These are phyloP conservation scores for Tinea trinotella DNA, from an alignment of 2,888 invertebrate species.

Conservation along the genomic window DNA sequence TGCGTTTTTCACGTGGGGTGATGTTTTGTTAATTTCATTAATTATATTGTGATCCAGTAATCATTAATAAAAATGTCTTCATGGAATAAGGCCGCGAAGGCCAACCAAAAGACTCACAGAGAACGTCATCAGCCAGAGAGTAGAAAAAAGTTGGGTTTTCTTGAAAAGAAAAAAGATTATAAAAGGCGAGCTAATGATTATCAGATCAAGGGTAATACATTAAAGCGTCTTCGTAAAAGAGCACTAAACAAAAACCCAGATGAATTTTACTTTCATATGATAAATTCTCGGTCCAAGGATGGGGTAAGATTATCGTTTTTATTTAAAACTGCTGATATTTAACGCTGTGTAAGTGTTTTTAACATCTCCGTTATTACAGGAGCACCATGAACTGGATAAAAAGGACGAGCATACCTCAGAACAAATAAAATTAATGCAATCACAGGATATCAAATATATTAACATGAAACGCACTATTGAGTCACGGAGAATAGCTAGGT, in stretches of 20 bases:
- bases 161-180: constrained; percentile 94
- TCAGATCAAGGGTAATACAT: constrained; percentile 84
- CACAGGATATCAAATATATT: constrained; percentile 93
- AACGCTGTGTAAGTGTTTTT: no score
- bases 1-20: no score
- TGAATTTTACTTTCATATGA: constrained; percentile 99
- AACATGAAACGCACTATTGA: constrained; percentile 89
- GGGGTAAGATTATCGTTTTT: constrained; percentile 61
- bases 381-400: constrained; percentile 78
- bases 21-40: no score
- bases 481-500: constrained; percentile 74
- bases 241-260: constrained; percentile 96
- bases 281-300: constrained; percentile 82
- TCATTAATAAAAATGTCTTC: constrained; percentile 89
- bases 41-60: no score
- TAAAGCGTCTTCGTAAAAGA: constrained; percentile 85
- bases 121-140: constrained; percentile 89
- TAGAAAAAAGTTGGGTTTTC: constrained; percentile 82
- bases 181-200: constrained; percentile 82
- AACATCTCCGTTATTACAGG: constrained; percentile 32
- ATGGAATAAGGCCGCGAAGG: constrained; percentile 90
- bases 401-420: constrained; percentile 84
- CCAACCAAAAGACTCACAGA: constrained; percentile 85
- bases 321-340: no score
- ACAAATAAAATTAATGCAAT: constrained; percentile 90